Percentiles rank a stretch among this genome's conserved stretches.
Conservation (phyloP, 2,113 vertebrate species). For the Phrynocephalus versicolor region DNA sequence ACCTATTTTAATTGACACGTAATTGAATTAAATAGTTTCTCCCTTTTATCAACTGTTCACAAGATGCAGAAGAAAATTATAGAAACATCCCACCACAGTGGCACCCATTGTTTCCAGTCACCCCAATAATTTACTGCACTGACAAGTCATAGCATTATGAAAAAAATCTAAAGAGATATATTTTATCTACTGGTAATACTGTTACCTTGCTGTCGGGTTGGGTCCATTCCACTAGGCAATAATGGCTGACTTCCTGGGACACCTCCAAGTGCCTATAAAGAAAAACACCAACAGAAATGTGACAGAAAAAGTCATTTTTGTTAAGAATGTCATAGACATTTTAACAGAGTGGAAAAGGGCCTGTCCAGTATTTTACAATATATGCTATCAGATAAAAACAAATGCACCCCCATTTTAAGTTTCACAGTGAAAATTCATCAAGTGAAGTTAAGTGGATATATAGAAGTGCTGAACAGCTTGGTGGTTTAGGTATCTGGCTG, state of each 20-base stretch:
- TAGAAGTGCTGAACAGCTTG: too few relatives aligned
- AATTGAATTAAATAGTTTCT: not conserved
- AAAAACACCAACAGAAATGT: conserved; percentile 15
- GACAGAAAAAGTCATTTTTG: not conserved
- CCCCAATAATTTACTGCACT: not conserved
- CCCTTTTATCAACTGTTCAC: not conserved
- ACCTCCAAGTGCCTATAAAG: conserved; percentile 87
- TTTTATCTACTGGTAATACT: not conserved
- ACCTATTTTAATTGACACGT: not conserved
- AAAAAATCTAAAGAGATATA: not conserved
- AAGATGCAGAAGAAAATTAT: not conserved
- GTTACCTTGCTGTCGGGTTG: conserved; percentile 93
- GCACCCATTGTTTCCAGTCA: not conserved
- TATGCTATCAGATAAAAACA: not conserved
- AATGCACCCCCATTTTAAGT: not conserved
- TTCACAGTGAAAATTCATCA: not conserved
- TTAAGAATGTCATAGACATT: not conserved
- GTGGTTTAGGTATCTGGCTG: too few relatives aligned
- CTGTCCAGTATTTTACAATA: not conserved
- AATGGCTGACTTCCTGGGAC: conserved; percentile 95
- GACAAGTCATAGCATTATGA: not conserved
- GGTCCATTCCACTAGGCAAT: conserved; percentile 95
- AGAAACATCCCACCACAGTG: not conserved
- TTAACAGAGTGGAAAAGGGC: conserved; percentile 3
- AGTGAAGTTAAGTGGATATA: too few relatives aligned